Percentiles rank a stretch among this genome's conserved stretches.
These are phyloP conservation scores for Hypanus sabinus DNA, from an alignment of 2,113 vertebrate species.

Conservation along the genomic window DNA sequence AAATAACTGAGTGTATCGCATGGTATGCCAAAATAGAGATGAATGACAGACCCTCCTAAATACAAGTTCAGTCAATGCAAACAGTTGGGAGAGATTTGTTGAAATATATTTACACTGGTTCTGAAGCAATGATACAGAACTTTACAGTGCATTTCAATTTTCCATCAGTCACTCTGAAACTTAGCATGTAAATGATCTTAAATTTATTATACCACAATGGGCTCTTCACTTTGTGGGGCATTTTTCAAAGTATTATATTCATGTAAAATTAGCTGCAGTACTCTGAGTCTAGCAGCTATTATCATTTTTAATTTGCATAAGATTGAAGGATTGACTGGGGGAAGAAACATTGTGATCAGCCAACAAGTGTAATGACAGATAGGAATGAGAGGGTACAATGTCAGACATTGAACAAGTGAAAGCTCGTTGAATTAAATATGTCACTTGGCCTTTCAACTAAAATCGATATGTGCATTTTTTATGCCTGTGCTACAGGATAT, in stretches of 20 bases:
- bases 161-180: not conserved
- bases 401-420: slow-evolving; percentile 4
- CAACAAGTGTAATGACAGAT: not conserved
- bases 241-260: not conserved
- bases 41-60: not conserved
- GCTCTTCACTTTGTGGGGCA: not conserved
- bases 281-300: not conserved
- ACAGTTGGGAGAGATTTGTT: not conserved
- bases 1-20: not conserved
- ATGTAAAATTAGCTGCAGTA: slow-evolving; percentile 4
- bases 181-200: not conserved
- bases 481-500: not conserved
- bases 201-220: not conserved
- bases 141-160: not conserved
- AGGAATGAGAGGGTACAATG: not conserved
- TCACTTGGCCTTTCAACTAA: not conserved
- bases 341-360: not conserved
- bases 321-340: not conserved
- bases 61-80: not conserved
- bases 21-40: not conserved
- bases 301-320: slow-evolving; percentile 8
- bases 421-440: not conserved
- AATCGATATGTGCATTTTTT: not conserved
- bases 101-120: not conserved
- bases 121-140: not conserved